Evolutionary conservation across 2,113 vertebrate species (phyloP).

Genomic region (Chloroceryle aenea): DNA sequence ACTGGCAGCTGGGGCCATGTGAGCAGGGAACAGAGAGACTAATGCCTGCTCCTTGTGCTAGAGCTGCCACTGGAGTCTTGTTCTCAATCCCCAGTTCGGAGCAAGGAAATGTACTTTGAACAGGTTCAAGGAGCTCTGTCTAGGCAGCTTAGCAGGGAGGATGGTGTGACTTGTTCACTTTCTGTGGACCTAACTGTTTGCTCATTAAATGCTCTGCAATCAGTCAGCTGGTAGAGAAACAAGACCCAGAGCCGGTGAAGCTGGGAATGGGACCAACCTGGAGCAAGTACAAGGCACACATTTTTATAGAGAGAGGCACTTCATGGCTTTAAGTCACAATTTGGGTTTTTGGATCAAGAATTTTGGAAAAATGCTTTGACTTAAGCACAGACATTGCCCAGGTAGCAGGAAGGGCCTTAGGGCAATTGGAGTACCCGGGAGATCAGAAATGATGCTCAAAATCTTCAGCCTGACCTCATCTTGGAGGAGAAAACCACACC

Average conservation of each 20-base stretch:
- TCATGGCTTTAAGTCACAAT: neutral
- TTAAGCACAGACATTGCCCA: neutral
- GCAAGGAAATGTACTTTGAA: neutral
- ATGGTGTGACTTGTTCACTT: neutral
- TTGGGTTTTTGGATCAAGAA: neutral
- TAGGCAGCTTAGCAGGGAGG: neutral
- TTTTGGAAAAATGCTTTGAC: neutral
- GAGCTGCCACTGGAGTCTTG: neutral
- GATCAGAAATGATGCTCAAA: neutral
- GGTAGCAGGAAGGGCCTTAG: neutral
- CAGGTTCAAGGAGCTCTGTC: neutral
- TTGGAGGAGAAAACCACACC: neutral
- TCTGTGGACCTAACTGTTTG: neutral
- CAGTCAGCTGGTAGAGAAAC: neutral
- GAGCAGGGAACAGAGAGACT: neutral
- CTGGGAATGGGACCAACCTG: neutral
- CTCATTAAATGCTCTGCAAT: neutral
- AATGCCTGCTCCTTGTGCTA: neutral
- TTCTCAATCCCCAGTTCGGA: neutral
- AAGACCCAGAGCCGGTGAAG: neutral
- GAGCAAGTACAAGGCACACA: neutral
- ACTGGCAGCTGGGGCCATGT: neutral
- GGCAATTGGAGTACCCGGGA: neutral
- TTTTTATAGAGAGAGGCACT: neutral
- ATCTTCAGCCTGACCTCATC: neutral